A percentile compares a stretch with the other conserved stretches of the same genome.
Evolutionary conservation across 2,113 vertebrate species (phyloP).

Genomic region (Ageneiosus marmoratus): DNA sequence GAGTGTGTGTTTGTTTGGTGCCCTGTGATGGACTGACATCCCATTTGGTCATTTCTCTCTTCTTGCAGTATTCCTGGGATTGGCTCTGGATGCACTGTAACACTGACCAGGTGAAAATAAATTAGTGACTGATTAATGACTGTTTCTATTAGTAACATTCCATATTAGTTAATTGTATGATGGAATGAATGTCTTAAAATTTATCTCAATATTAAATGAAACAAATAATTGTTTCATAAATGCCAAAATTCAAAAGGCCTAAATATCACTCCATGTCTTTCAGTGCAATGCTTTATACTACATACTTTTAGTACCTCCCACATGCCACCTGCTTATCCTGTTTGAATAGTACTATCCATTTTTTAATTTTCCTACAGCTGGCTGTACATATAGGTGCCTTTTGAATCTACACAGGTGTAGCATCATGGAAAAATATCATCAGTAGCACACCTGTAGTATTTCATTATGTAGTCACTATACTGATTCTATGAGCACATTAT

Average conservation of each 20-base stretch:
- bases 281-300: background rate
- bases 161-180: background rate
- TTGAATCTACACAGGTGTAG: constrained; percentile 54
- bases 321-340: background rate
- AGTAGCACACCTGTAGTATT: constrained; percentile 63
- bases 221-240: background rate
- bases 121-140: background rate
- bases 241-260: background rate
- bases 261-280: background rate
- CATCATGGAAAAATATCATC: constrained; percentile 12
- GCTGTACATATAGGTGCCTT: constrained; percentile 27
- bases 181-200: background rate
- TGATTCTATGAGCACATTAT: constrained; percentile 28
- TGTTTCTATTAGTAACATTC: background rate
- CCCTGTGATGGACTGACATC: background rate
- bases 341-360: background rate
- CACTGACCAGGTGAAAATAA: too few species aligned
- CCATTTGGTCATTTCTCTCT: background rate
- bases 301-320: background rate
- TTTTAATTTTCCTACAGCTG: constrained; percentile 14
- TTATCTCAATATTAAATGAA: background rate
- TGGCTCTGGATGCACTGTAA: background rate
- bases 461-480: background rate
- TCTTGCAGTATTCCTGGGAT: background rate
- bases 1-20: background rate